Conservation (phyloP, 2,888 invertebrate genomes). For the Scaptomyza tumidula region DNA sequence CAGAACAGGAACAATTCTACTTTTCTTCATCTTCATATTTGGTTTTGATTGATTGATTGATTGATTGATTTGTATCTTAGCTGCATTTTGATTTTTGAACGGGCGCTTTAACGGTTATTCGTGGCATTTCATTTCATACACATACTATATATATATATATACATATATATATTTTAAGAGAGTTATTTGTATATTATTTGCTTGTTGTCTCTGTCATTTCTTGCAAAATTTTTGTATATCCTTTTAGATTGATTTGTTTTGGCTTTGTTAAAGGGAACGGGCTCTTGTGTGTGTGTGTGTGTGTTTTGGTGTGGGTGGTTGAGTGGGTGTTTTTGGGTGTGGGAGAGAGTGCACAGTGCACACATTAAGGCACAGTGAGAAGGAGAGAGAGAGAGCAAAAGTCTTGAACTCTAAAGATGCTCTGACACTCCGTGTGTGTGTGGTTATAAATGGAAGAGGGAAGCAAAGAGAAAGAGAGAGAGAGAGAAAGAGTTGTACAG, state of each 20-base stretch:
- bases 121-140: slow-evolving; percentile 25
- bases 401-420: slow-evolving; percentile 5
- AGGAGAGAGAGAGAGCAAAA: slow-evolving; percentile 14
- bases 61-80: slow-evolving; percentile 30
- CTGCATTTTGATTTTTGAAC: slow-evolving; percentile 16
- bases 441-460: slow-evolving; percentile 1
- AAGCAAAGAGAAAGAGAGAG: neutral
- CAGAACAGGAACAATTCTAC: slow-evolving; percentile 85
- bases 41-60: slow-evolving; percentile 37
- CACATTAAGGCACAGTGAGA: slow-evolving; percentile 4
- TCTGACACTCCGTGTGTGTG: slow-evolving; percentile 26
- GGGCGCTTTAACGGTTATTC: slow-evolving; percentile 20
- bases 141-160: slow-evolving; percentile 1
- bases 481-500: neutral
- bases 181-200: neutral
- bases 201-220: slow-evolving; percentile 27
- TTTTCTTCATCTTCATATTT: slow-evolving; percentile 41
- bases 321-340: neutral
- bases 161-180: neutral
- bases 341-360: slow-evolving; percentile 32
- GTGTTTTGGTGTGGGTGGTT: neutral
- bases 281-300: slow-evolving; percentile 15
- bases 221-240: slow-evolving; percentile 25
- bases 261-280: slow-evolving; percentile 34
- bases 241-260: slow-evolving; percentile 21